Percentiles rank a stretch among this genome's conserved stretches.
These are phyloP conservation scores for Sesia apiformis DNA, from an alignment of 2,888 invertebrate species.

Conservation along the genomic window DNA sequence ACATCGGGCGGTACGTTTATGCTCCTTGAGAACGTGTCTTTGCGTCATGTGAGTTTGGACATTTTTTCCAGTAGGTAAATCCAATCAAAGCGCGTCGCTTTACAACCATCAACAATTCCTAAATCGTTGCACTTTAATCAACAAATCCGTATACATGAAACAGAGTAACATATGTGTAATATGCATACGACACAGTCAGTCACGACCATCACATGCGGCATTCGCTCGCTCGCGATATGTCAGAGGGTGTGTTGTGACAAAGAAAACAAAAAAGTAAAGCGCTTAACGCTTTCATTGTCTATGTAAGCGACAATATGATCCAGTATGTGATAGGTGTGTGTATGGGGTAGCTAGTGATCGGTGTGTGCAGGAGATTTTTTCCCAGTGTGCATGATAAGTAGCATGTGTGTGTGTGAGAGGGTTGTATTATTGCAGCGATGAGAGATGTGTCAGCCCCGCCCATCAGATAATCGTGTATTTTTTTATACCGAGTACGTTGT, in stretches of 20 bases:
- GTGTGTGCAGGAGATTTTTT: slow-evolving; percentile 21
- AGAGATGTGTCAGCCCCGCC: slow-evolving; percentile 54
- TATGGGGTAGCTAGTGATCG: slow-evolving; percentile 38
- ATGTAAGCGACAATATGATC: slow-evolving; percentile 34
- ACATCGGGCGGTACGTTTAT: slow-evolving; percentile 26
- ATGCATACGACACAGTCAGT: slow-evolving; percentile 3
- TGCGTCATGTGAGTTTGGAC: slow-evolving; percentile 17
- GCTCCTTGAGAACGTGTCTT: slow-evolving; percentile 29
- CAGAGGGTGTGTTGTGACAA: slow-evolving; percentile 35
- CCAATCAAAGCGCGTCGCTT: too few species aligned
- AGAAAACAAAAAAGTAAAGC: slow-evolving; percentile 63
- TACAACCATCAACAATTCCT: too few species aligned
- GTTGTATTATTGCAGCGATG: slow-evolving; percentile 46
- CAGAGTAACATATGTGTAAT: too few species aligned
- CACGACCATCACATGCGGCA: slow-evolving; percentile 1
- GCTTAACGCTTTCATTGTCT: slow-evolving; percentile 59
- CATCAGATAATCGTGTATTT: slow-evolving; percentile 51
- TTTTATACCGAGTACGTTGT: slow-evolving; percentile 24
- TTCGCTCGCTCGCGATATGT: background rate
- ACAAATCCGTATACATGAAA: too few species aligned
- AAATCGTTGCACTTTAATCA: too few species aligned
- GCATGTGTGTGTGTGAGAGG: slow-evolving; percentile 25
- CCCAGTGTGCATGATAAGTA: slow-evolving; percentile 5
- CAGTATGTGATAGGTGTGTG: slow-evolving; percentile 20
- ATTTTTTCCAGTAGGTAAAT: slow-evolving; percentile 15